phyloP scores from a whole-genome alignment of 2,113 vertebrate species.

The Eolophus roseicapilla region DNA sequence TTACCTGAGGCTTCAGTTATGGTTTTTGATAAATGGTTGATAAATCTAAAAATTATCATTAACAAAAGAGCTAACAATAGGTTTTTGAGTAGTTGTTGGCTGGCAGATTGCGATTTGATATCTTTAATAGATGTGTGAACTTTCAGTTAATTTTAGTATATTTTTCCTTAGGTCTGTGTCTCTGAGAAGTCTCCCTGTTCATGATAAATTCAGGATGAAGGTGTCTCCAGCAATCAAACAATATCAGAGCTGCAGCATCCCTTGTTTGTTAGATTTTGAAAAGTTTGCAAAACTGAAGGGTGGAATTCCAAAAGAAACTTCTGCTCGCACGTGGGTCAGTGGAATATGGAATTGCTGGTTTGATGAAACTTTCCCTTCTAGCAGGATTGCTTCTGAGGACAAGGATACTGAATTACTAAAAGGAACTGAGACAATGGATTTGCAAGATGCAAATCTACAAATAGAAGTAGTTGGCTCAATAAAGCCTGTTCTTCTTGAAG shows the following conservation, averaged over 20 bases:
- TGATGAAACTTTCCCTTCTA: constrained; percentile 40
- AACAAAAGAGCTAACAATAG: not conserved
- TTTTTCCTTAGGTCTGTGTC: constrained; percentile 11
- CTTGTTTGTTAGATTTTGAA: constrained; percentile 68
- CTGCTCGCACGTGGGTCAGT: constrained; percentile 43
- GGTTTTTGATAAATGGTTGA: not conserved
- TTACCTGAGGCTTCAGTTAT: not conserved
- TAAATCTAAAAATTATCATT: not conserved
- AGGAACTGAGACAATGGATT: not conserved
- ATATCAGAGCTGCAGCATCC: constrained; percentile 56
- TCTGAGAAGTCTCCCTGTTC: constrained; percentile 42
- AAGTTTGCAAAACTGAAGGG: constrained; percentile 33
- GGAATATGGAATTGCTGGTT: constrained; percentile 59
- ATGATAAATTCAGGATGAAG: constrained; percentile 27
- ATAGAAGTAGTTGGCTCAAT: constrained; percentile 51
- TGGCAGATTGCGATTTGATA: not conserved
- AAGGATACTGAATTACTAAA: not conserved
- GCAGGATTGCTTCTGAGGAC: not conserved
- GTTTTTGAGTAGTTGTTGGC: not conserved
- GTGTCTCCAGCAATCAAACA: constrained; percentile 11
- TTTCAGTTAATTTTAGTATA: not conserved
- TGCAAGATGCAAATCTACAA: not conserved
- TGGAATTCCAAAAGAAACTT: constrained; percentile 24
- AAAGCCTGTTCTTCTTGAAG: constrained; percentile 15
- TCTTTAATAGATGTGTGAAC: not conserved